These are phyloP conservation scores for Gasterosteus nipponicus DNA, from an alignment of 2,113 vertebrate species.

Conservation along the genomic window DNA sequence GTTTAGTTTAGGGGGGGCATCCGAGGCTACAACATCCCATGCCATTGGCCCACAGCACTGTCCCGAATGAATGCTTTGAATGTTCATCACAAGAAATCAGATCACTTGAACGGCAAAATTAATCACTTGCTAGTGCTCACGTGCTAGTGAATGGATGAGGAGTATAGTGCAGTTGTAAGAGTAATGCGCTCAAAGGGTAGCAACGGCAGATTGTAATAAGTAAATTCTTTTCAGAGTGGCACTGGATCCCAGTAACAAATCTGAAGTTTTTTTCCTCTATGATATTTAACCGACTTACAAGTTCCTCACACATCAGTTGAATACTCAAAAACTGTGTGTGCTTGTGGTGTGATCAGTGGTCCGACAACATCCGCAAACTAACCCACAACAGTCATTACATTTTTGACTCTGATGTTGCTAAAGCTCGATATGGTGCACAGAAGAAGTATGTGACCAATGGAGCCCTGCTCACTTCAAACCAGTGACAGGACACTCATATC, in stretches of 20 bases:
- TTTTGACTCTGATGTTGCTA: background rate
- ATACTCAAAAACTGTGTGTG: background rate
- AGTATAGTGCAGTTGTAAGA: conserved; percentile 19
- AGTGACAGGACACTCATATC: background rate
- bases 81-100: conserved; percentile 50
- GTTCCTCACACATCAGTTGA: background rate
- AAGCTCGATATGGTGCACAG: background rate
- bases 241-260: background rate
- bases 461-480: background rate
- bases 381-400: background rate
- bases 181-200: background rate
- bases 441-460: background rate
- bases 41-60: conserved; percentile 54
- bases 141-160: conserved; percentile 2
- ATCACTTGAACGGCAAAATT: conserved; percentile 24
- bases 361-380: background rate
- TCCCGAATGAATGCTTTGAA: conserved; percentile 53
- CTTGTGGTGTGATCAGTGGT: background rate
- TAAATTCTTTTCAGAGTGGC: background rate
- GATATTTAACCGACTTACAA: no score
- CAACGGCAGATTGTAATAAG: background rate
- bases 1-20: conserved; percentile 23
- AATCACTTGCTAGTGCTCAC: conserved; percentile 15
- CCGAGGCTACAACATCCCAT: conserved; percentile 27
- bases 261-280: background rate